Base-by-base conservation (phyloP, 2,888 invertebrate genomes). In the Vandiemenella viatica region DNA sequence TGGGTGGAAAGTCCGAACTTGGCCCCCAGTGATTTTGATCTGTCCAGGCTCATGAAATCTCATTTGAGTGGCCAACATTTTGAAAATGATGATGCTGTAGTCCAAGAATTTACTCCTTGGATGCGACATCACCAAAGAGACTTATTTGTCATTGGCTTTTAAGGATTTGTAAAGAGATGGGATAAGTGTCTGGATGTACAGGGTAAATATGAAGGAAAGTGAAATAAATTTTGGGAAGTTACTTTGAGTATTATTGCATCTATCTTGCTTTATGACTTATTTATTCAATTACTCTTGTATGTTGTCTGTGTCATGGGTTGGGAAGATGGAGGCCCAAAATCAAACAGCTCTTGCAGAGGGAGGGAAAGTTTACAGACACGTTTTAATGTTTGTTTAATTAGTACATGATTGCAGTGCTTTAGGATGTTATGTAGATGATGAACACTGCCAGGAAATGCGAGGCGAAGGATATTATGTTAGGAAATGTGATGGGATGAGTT, bases 121-220 rank as follows among this genome's bases (percentile, higher is more conserved):
- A 1, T 1, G 13, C 8, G 26, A 10, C 13, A 26, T 7, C 40
- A 40, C 7, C 40, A 8, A 40, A 40, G 15, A 40, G 40, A 13
- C 40, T 40, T 40, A 8, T 40, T 13, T 40, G 13, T 15, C 15
- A 15, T 15, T 15, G 15, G 40, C 40, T n/a, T 40, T 40, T 15
- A 40, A 40, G 40, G 40, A n/a, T 15, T 40, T 40, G 17, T 7
- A 40, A 40, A 40, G 40, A 40, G 40, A 40, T 40, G 40, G 40
- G 15, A 40, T 40, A 1, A 1, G 1, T 40, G 40, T 40, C 40
- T 40, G 15, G 17, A 40, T 40, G 40, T 40, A 40, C 40, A 40
- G 40, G 40, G 15, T 40, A 16, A 40, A 15, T 40, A 40, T 1
- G 40, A 13, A 40, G 40, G 15, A 40, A 40, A 40, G 40, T 40